Base-by-base conservation (phyloP, 2,888 invertebrate species). In the Morpho deidamia region DNA sequence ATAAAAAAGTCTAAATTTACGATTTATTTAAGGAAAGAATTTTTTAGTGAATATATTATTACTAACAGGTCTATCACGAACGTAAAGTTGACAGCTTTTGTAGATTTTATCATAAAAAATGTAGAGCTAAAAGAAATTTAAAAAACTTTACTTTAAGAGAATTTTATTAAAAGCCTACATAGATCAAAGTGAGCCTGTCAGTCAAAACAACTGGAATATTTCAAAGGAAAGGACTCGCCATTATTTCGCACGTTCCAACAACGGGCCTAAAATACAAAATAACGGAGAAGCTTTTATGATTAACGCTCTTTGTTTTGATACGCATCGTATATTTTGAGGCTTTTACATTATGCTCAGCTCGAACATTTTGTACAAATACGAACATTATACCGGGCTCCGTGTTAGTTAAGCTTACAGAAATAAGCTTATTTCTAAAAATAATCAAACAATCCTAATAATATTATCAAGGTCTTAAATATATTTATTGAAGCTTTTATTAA, bases 281-380 rank as follows among this genome's bases (percentile, higher is more conserved):
- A 39, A 51, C 41, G n/a, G 46, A 54, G 51, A 52, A 52, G 57
- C 52, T 58, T 57, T 62, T 56, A 53, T 55, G 58, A 51, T 57
- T 59, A 57, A 55, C 54, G 51, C 53, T 45, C 37, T 50, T 55
- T 54, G 46, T 55, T 57, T 59, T 58, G 50, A 42, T 52, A 60
- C 44, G 46, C 48, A 43, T 39, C 45, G 55, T 42, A 45, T 54
- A 58, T 52, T 63, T 53, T 53, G 40, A 49, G 40, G 49, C 39
- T 52, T 47, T 46, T 44, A 44, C 51, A 40, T 55, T 56, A 57
- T 54, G 52, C 55, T 37, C 8, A 12, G 14, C 39, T 52, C 45
- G 43, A 49, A 7, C 12, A 46, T 53, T 49, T 48, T 46, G 23
- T 10, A 40, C 33, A 34, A 11, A 38, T 33, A 43, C 14, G 7